phyloP scores from a whole-genome alignment of 2,888 invertebrate genomes.

The Epinotia demarniana region DNA sequence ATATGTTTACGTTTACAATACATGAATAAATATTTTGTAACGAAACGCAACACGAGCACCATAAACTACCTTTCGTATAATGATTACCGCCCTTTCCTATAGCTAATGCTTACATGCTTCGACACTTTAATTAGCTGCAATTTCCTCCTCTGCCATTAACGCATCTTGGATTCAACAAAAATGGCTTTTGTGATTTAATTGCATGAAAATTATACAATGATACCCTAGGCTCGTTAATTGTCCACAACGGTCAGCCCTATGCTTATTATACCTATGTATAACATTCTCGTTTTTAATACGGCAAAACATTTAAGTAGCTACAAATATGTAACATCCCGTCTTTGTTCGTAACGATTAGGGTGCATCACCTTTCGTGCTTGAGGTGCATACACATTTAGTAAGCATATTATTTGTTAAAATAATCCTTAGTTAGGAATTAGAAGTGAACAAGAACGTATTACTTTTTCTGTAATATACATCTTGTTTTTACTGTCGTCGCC shows the following conservation, averaged over 20 bases:
- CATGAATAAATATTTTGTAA: neutral
- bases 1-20: neutral
- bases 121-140: constrained; percentile 50
- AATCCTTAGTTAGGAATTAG: neutral
- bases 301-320: constrained; percentile 28
- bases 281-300: constrained; percentile 31
- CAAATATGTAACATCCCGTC: constrained; percentile 33
- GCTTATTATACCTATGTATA: constrained; percentile 25
- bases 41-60: neutral
- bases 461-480: neutral
- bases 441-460: neutral
- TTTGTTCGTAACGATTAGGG: constrained; percentile 19
- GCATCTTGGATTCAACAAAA: constrained; percentile 50
- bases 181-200: constrained; percentile 54
- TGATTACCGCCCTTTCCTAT: constrained; percentile 7
- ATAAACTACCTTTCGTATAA: constrained; percentile 13
- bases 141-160: constrained; percentile 48
- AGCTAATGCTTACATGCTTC: constrained; percentile 27
- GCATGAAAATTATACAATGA: constrained; percentile 56
- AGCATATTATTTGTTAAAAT: neutral
- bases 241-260: constrained; percentile 46
- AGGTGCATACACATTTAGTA: constrained; percentile 7
- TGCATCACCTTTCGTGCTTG: constrained; percentile 19
- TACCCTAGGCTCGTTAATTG: constrained; percentile 58
- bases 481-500: neutral